These are phyloP conservation scores for Microtus pennsylvanicus DNA, from an alignment of 2,113 vertebrate species.

Conservation along the genomic window DNA sequence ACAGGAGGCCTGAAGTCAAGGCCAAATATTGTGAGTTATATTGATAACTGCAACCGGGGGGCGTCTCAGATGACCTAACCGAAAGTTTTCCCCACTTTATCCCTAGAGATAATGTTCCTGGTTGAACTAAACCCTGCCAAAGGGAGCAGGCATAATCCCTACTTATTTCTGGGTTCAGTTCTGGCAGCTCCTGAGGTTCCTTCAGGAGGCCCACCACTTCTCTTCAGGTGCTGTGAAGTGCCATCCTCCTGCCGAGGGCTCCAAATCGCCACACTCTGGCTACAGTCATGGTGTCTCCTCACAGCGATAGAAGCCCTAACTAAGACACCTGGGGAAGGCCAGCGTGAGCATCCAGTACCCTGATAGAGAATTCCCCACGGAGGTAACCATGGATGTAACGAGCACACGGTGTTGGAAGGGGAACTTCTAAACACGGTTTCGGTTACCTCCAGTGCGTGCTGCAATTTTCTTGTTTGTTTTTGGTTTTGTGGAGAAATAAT, in stretches of 20 bases:
- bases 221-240: fast-evolving
- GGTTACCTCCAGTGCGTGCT: background rate
- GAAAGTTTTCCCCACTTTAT: background rate
- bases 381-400: background rate
- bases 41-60: background rate
- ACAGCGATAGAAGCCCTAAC: background rate
- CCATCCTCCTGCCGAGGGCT: background rate
- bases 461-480: background rate
- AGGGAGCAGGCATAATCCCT: background rate
- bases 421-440: background rate
- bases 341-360: background rate
- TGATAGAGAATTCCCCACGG: too few species aligned
- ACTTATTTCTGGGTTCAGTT: background rate
- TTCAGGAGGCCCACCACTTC: background rate
- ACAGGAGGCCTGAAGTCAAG: background rate
- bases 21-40: background rate
- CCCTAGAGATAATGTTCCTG: background rate
- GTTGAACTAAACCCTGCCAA: background rate
- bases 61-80: background rate
- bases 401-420: background rate
- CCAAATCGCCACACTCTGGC: background rate
- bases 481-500: background rate
- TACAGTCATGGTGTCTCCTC: background rate
- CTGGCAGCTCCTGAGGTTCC: background rate
- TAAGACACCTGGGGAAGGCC: background rate